Evolutionary conservation across 2,797 vertebrate genomes (phyloP).

Genomic region (Falco cherrug): DNA sequence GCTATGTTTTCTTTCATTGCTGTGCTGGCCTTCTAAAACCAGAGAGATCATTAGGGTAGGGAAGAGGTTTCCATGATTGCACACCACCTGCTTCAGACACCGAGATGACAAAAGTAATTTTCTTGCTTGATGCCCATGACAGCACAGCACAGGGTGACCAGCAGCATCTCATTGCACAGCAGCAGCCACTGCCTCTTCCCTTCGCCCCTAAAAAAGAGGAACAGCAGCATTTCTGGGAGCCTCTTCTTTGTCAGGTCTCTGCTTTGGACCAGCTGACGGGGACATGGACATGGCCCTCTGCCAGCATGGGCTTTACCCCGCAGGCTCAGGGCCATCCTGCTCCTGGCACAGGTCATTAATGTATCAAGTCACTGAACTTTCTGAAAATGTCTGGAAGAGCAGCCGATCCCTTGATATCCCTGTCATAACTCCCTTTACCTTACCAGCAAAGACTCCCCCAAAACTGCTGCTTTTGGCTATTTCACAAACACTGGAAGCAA

Average conservation of each 20-base stretch:
- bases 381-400: not conserved
- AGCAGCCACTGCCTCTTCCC: accelerated
- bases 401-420: not conserved
- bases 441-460: not conserved
- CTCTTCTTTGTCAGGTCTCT: not conserved
- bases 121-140: not conserved
- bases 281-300: too few relatives aligned
- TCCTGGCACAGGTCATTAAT: not conserved
- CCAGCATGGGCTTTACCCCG: not conserved
- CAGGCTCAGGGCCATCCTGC: not conserved
- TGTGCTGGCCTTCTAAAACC: not conserved
- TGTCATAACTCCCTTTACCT: not conserved
- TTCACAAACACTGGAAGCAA: not conserved
- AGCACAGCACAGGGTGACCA: not conserved
- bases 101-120: not conserved
- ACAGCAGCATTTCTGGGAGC: not conserved
- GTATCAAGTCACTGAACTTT: not conserved
- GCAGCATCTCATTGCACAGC: not conserved
- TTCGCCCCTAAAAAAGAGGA: not conserved
- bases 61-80: not conserved
- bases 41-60: not conserved
- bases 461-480: not conserved
- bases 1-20: not conserved
- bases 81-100: not conserved
- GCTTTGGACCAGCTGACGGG: not conserved